These are phyloP conservation scores for Galago senegalensis DNA, from an alignment of 2,797 vertebrate genomes.

Conservation along the genomic window DNA sequence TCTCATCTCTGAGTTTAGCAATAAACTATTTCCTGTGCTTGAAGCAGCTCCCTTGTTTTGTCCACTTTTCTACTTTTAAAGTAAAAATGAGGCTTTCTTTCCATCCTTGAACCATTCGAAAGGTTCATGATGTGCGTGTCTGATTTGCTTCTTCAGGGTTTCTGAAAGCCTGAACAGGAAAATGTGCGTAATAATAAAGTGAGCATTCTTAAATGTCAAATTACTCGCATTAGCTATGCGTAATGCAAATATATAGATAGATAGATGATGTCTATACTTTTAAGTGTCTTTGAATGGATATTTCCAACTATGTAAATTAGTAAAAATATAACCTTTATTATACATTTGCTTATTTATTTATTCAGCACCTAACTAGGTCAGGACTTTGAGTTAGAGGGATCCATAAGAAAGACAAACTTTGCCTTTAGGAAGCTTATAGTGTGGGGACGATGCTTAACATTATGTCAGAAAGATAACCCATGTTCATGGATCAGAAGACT, in stretches of 20 bases:
- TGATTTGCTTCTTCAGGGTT: slow-evolving; percentile 51
- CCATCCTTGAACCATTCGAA: slow-evolving; percentile 22
- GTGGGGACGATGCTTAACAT: neutral
- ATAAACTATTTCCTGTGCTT: slow-evolving; percentile 37
- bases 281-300: slow-evolving; percentile 37
- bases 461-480: neutral
- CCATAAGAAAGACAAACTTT: slow-evolving; percentile 6
- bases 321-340: slow-evolving; percentile 50
- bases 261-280: neutral
- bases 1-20: slow-evolving; percentile 25
- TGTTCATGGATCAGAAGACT: neutral
- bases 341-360: slow-evolving; percentile 49
- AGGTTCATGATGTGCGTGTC: neutral
- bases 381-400: neutral
- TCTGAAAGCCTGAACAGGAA: slow-evolving; percentile 16
- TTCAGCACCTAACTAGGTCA: neutral
- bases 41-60: slow-evolving; percentile 35
- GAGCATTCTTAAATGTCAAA: slow-evolving; percentile 48
- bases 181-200: slow-evolving; percentile 1
- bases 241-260: neutral
- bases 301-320: slow-evolving; percentile 59
- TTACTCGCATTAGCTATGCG: slow-evolving; percentile 4
- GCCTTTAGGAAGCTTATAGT: neutral
- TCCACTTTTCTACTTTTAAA: slow-evolving; percentile 62
- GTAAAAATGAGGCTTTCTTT: slow-evolving; percentile 27